Conservation (phyloP, 2,888 invertebrate genomes). For the Lordiphosa fenestrarum region DNA sequence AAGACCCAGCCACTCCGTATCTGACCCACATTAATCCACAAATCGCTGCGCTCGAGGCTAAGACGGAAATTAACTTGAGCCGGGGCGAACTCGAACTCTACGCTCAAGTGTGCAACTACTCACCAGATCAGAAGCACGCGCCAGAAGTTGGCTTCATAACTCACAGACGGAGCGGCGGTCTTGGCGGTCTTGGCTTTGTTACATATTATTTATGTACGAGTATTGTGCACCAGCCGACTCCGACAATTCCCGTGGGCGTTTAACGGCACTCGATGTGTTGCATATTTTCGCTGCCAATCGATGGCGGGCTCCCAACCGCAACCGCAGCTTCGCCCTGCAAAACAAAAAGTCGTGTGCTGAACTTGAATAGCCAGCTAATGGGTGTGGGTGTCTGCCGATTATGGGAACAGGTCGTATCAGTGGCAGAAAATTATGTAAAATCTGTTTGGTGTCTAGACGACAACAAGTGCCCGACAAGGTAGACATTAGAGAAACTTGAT, state of each 20-base stretch:
- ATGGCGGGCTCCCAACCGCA: conserved; percentile 18
- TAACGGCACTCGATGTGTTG: conserved; percentile 61
- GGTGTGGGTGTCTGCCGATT: conserved; percentile 40
- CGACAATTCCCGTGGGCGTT: conserved; percentile 51
- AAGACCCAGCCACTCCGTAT: conserved; percentile 30
- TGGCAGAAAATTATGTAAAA: conserved; percentile 62
- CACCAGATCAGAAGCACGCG: conserved; percentile 44
- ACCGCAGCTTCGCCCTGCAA: conserved; percentile 18
- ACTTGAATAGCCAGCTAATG: conserved; percentile 39
- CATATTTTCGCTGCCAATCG: conserved; percentile 49
- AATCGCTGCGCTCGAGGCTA: conserved; percentile 50
- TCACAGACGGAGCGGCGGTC: conserved; percentile 48
- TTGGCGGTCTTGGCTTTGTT: conserved; percentile 63
- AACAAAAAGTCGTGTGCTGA: conserved; percentile 44
- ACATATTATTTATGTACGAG: conserved; percentile 54
- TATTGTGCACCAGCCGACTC: conserved; percentile 38
- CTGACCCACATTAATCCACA: conserved; percentile 63
- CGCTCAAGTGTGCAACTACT: conserved; percentile 21
- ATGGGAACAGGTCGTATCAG: conserved; percentile 29
- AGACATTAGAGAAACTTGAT: conserved; percentile 5
- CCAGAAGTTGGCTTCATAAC: conserved; percentile 58
- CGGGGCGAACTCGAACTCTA: conserved; percentile 4
- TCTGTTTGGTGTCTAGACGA: conserved; percentile 38
- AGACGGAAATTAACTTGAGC: conserved; percentile 59
- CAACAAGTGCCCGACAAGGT: conserved; percentile 35